Conservation (phyloP, 2,113 vertebrate species). For the Dromiciops gliroides region DNA sequence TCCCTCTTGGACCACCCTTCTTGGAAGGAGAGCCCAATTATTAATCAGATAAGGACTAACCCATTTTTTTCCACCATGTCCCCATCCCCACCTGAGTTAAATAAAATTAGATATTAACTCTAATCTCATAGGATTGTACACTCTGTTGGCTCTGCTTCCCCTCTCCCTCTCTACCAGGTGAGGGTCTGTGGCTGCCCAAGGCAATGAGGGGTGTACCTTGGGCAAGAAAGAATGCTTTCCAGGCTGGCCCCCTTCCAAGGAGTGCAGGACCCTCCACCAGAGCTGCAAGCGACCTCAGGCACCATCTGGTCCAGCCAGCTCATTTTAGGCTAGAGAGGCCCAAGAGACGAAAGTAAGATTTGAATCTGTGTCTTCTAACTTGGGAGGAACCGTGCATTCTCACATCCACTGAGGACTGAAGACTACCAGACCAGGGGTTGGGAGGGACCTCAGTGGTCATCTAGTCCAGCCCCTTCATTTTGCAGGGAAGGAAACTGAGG, state of each 20-base stretch:
- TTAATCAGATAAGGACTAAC: background rate
- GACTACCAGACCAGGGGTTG: background rate
- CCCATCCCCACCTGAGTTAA: constrained; percentile 4
- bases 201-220: background rate
- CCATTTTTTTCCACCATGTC: background rate
- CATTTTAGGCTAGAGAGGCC: background rate
- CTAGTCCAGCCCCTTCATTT: background rate
- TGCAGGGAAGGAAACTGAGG: too few species aligned
- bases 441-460: background rate
- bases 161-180: background rate
- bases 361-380: background rate
- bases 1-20: background rate
- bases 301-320: background rate
- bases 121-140: background rate
- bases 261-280: accelerated
- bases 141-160: background rate
- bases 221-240: too few species aligned
- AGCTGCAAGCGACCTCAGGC: background rate
- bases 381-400: background rate
- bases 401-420: background rate
- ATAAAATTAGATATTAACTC: constrained; percentile 51
- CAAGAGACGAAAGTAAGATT: background rate
- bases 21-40: constrained; percentile 13
- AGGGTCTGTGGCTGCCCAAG: background rate
- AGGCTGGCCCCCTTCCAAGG: background rate